Evolutionary conservation across 2,113 vertebrate genomes (phyloP).

Genomic region (Dendrocopos noguchii): DNA sequence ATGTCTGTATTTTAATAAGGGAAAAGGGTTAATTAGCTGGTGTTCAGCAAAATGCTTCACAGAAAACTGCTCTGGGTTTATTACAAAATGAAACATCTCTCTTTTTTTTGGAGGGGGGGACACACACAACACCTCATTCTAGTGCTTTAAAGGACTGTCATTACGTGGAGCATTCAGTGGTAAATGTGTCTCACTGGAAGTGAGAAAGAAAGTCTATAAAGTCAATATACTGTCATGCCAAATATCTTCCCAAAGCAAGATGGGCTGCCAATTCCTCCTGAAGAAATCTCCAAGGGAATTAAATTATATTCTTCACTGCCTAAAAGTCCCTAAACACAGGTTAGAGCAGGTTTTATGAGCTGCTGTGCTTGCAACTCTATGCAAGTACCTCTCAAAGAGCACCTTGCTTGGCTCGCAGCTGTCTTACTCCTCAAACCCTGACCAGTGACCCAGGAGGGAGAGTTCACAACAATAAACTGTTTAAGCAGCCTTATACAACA

Average conservation of each 20-base stretch:
- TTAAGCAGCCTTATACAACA: background rate
- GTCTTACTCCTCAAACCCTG: conserved; percentile 11
- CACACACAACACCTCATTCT: background rate
- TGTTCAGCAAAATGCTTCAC: background rate
- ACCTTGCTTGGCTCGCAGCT: conserved; percentile 10
- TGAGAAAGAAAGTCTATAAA: conserved; percentile 60
- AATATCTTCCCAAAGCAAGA: conserved; percentile 66
- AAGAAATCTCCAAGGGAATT: conserved; percentile 68
- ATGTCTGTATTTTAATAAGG: background rate
- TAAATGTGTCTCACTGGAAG: conserved; percentile 47
- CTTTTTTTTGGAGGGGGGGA: too few relatives aligned
- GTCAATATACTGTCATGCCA: conserved; percentile 70
- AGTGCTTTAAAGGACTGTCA: conserved; percentile 36
- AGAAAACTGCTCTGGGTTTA: conserved; percentile 14
- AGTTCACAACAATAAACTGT: conserved; percentile 2
- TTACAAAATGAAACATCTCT: conserved; percentile 31
- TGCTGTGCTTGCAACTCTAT: conserved; percentile 37
- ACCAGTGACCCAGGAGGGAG: background rate
- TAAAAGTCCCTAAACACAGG: conserved; percentile 51
- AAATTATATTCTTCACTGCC: conserved; percentile 66
- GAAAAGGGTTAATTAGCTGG: conserved; percentile 9
- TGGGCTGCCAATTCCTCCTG: conserved; percentile 56
- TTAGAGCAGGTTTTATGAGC: conserved; percentile 42
- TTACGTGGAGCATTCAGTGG: conserved; percentile 47
- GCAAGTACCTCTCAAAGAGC: conserved; percentile 20